Conservation (phyloP, 1,140 invertebrate genomes). For the Ruditapes philippinarum region DNA sequence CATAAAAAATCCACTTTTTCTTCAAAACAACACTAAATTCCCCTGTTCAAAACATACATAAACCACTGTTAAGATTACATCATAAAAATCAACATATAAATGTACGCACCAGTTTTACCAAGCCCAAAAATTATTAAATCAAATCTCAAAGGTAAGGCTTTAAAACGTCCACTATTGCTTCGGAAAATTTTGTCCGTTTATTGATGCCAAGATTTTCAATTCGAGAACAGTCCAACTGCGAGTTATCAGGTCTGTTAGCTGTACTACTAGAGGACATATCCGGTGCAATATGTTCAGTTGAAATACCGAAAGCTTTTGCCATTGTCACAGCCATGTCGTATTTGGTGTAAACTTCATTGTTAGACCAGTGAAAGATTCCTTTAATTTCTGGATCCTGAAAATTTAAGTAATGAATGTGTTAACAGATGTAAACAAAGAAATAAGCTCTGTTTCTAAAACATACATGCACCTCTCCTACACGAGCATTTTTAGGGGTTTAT, state of each 20-base stretch:
- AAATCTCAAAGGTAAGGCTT: conserved; percentile 48
- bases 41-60: no score
- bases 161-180: conserved; percentile 85
- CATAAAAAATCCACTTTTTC: no score
- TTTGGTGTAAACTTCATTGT: conserved; percentile 88
- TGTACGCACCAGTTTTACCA: no score
- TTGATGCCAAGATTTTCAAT: conserved; percentile 85
- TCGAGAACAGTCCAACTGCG: conserved; percentile 86
- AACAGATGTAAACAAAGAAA: no score
- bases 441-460: no score
- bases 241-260: conserved; percentile 87
- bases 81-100: no score
- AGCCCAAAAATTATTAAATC: no score
- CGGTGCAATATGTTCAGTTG: conserved; percentile 83
- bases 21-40: no score
- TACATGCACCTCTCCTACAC: no score
- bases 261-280: conserved; percentile 80
- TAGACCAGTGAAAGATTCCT: conserved; percentile 88
- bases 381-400: conserved; percentile 78
- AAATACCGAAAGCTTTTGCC: conserved; percentile 86
- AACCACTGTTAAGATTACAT: no score
- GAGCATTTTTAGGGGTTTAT: no score
- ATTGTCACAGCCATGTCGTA: conserved; percentile 88
- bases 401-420: no score
- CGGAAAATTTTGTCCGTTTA: conserved; percentile 86